A percentile compares a stretch with the other conserved stretches of the same genome.
These are phyloP conservation scores for Papilio aristodemus DNA, from an alignment of 1,140 invertebrate genomes.

Conservation along the genomic window DNA sequence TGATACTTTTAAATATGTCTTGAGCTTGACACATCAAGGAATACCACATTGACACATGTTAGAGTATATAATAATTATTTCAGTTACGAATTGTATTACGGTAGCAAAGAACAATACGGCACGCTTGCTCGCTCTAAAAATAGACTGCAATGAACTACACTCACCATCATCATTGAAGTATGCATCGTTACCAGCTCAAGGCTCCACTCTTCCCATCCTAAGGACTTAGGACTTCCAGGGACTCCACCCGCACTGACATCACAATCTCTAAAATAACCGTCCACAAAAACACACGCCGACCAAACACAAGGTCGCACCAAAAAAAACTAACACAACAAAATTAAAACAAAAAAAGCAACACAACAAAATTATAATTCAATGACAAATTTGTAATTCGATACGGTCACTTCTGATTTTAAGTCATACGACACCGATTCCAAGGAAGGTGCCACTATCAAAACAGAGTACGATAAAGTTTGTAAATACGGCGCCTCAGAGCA, in stretches of 20 bases:
- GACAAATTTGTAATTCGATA: constrained; percentile 36
- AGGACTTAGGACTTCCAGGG: constrained; percentile 61
- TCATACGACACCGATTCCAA: constrained; percentile 41
- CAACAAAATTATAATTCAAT: constrained; percentile 38
- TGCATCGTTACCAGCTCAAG: constrained; percentile 60
- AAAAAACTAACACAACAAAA: constrained; percentile 49
- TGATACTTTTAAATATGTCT: too few relatives aligned
- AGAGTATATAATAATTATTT: neutral
- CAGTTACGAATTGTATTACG: neutral
- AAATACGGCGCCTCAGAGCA: constrained; percentile 59
- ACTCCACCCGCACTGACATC: constrained; percentile 64
- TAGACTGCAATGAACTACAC: constrained; percentile 38
- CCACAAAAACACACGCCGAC: constrained; percentile 58
- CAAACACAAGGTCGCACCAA: constrained; percentile 70
- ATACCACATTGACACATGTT: too few relatives aligned
- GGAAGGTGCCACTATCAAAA: constrained; percentile 58
- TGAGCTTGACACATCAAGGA: too few relatives aligned
- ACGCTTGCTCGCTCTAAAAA: constrained; percentile 22
- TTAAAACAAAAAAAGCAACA: constrained; percentile 51
- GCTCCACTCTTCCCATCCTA: constrained; percentile 48
- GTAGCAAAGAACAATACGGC: constrained; percentile 3
- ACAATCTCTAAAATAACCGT: constrained; percentile 69
- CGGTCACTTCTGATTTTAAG: constrained; percentile 36
- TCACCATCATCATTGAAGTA: constrained; percentile 77
- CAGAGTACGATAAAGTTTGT: constrained; percentile 73